Evolutionary conservation across 2,113 vertebrate genomes (phyloP), one percentile per base, ranked within the genome.

Genomic region (Mastomys coucha): DNA sequence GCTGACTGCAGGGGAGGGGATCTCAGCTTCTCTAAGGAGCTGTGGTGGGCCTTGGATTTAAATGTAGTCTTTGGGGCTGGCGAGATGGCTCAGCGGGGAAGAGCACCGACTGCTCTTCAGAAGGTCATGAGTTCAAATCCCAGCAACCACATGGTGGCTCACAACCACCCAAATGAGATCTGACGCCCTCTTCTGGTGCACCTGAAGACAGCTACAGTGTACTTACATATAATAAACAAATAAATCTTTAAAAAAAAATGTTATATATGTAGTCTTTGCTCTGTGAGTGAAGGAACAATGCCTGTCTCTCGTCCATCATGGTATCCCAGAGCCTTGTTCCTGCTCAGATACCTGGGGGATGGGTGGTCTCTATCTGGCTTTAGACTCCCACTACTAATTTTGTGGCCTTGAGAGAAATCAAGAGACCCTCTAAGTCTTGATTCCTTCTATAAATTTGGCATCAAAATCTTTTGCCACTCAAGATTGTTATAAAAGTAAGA

Each of bases 231-330:
- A n/a, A n/a, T n/a, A n/a, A n/a, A n/a, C n/a, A n/a, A n/a, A n/a
- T n/a, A n/a, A n/a, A n/a, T n/a, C n/a, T n/a, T n/a, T n/a, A n/a
- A n/a, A n/a, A n/a, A n/a, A n/a, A n/a, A n/a, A n/a, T n/a, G n/a
- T n/a, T n/a, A n/a, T n/a, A n/a, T n/a, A 2, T 3, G 11, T 63
- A 51, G 56, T 84, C 49, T 53, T 60, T 49, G 26, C 39, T 92
- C 96, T 39, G 24, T 10, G 12, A 82, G 42, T 75, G 60, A 75
- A 39, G 73, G 17, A 9, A 36, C 56, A 24, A 19, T 1, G 0
- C n/a, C 84, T n/a, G 7, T 85, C 85, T n/a, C n/a, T 58, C 11
- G 20, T 19, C 80, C 31, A 4, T 81, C 2, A 0, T 0, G 1
- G 70, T 3, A 6, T 26, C 33, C 49, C 53, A 69, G 33, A 39